Evolutionary conservation across 2,888 invertebrate species (phyloP), one percentile per base, ranked within the genome.

Genomic region (Hypomecis atomaria): DNA sequence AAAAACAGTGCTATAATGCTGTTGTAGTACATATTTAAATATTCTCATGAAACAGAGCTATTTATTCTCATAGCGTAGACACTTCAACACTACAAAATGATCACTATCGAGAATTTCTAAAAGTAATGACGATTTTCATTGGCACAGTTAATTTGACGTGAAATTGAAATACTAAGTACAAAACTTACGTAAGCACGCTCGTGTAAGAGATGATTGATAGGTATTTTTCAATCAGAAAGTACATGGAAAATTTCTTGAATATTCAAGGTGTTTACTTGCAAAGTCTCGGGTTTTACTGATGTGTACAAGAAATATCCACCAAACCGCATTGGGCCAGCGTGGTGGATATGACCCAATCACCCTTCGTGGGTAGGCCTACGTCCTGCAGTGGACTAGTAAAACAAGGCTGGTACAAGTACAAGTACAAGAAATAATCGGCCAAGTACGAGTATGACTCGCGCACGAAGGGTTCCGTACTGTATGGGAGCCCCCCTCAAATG

Each of bases 91-190:
- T 36, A 36, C 43, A 36, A 56, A 47, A 52, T 11, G 50, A 37
- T 53, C 37, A 62, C 66, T 53, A 33, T 40, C 43, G 50, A 59
- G 55, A 58, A 67, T 63, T 62, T 64, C 53, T 49, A 23, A 70
- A 72, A 62, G 7, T 58, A 70, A 70, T 74, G 58, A 6, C 68
- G 71, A 65, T 61, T 65, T 48, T 9, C 62, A 71, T 71, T 72
- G 65, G 52, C 38, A 23, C 53, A 66, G 53, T 78, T 81, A 83
- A 87, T 83, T 73, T 57, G 61, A 72, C 87, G 77, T 88, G 86
- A 88, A 88, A 89, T 89, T 87, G 66, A 76, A 66, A 63, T 61
- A 59, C 50, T 44, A 76, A 77, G 76, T 77, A 69, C 63, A 66
- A 38, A 62, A 59, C 45, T 54, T 44, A 40, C 1, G 13, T 53